Conservation (phyloP, 2,888 invertebrate genomes). For the Linnaemya tessellans region DNA sequence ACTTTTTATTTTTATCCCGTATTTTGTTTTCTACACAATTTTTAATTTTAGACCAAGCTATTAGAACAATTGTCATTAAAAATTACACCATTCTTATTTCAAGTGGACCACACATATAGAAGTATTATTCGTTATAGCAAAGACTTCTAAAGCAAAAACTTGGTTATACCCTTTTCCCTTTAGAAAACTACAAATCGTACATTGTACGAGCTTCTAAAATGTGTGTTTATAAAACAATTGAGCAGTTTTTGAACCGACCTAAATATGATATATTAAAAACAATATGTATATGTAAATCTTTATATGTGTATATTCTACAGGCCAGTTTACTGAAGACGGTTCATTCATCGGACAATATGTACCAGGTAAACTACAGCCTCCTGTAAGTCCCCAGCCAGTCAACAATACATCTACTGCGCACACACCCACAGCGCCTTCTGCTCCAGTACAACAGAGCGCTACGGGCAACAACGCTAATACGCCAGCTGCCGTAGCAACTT, state of each 20-base stretch:
- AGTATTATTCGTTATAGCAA: no score
- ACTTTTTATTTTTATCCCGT: conserved; percentile 28
- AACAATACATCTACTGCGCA: conserved; percentile 78
- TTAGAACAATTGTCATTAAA: no score
- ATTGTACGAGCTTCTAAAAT: not conserved
- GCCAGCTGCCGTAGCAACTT: conserved; percentile 85
- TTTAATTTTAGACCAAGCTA: no score
- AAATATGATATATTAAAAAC: not conserved
- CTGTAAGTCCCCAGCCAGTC: conserved; percentile 83
- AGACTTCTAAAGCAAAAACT: no score
- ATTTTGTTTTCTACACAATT: conserved; percentile 3
- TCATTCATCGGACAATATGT: conserved; percentile 99
- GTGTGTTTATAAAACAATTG: no score
- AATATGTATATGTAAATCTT: not conserved
- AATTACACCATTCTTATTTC: no score
- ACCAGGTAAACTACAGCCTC: conserved; percentile 89
- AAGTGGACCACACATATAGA: no score
- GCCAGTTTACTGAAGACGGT: conserved; percentile 97
- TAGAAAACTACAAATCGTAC: not conserved
- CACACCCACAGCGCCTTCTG: conserved; percentile 82
- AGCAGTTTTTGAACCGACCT: not conserved
- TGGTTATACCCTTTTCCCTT: no score
- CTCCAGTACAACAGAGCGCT: conserved; percentile 81
- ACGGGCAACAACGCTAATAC: conserved; percentile 72
- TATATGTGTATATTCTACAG: conserved; percentile 74